Conservation (phyloP, 2,113 vertebrate genomes). For the Antennarius striatus region DNA sequence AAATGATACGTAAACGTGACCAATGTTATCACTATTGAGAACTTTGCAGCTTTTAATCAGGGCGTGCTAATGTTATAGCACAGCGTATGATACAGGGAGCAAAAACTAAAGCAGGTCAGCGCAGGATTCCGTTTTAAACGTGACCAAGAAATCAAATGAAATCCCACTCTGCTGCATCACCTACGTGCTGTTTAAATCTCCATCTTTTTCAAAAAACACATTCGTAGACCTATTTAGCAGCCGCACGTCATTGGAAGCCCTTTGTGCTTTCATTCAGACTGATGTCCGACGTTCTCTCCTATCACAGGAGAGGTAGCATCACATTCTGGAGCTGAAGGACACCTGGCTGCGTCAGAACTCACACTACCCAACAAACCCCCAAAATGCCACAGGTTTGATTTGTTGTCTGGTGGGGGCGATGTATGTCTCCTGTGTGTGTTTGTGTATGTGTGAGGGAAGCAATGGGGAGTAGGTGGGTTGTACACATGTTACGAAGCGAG, state of each 20-base stretch:
- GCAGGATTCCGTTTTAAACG: too few species aligned
- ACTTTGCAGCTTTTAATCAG: too few species aligned
- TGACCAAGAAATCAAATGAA: too few species aligned
- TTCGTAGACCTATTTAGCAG: constrained; percentile 35
- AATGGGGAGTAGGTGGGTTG: constrained; percentile 57
- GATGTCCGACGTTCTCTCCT: constrained; percentile 24
- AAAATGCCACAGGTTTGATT: constrained; percentile 63
- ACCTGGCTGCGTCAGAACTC: constrained; percentile 44
- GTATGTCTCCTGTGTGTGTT: constrained; percentile 48
- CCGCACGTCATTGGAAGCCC: constrained; percentile 40
- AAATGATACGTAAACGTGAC: too few species aligned
- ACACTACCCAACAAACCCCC: constrained; percentile 39
- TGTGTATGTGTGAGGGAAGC: constrained; percentile 37
- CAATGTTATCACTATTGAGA: too few species aligned
- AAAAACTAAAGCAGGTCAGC: not conserved
- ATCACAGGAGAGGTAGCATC: constrained; percentile 32
- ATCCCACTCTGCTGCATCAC: not conserved
- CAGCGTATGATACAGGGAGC: not conserved
- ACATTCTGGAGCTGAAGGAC: constrained; percentile 40
- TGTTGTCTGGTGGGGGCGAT: constrained; percentile 50
- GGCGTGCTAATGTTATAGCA: not conserved
- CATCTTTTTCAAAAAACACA: constrained; percentile 39
- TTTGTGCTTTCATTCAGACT: constrained; percentile 50
- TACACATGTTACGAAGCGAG: constrained; percentile 74
- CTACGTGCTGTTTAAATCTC: constrained; percentile 20